Evolutionary conservation across 1,140 invertebrate genomes (phyloP).

Genomic region (Bombus vancouverensis): DNA sequence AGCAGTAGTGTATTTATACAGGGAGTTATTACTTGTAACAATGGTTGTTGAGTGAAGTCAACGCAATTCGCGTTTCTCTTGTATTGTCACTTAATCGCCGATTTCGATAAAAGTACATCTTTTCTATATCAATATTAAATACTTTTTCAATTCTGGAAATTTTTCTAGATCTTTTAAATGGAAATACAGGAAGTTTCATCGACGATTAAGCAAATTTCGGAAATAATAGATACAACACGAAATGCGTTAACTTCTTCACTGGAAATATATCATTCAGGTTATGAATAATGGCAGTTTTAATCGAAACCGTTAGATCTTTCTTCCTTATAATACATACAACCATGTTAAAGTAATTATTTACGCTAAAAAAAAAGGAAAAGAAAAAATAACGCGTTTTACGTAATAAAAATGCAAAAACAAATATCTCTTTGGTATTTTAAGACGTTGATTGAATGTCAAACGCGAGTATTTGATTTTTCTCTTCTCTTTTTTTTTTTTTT

Average conservation of each 20-base stretch:
- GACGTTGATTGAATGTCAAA: conserved; percentile 5
- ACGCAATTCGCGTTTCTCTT: neutral
- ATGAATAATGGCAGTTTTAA: conserved; percentile 1
- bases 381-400: no score
- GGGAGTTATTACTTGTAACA: neutral
- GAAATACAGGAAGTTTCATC: neutral
- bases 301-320: neutral
- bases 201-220: neutral
- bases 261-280: neutral
- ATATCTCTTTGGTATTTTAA: conserved; percentile 13
- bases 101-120: neutral
- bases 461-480: neutral
- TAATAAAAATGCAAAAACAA: neutral
- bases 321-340: neutral
- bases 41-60: conserved; percentile 1
- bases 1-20: conserved; percentile 1
- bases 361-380: neutral
- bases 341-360: neutral
- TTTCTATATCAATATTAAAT: neutral
- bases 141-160: neutral
- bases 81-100: neutral
- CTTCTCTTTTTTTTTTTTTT: neutral
- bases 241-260: neutral
- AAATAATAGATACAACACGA: neutral
- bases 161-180: neutral